Evolutionary conservation across 2,888 invertebrate species (phyloP).

Genomic region (Idaea aversata): DNA sequence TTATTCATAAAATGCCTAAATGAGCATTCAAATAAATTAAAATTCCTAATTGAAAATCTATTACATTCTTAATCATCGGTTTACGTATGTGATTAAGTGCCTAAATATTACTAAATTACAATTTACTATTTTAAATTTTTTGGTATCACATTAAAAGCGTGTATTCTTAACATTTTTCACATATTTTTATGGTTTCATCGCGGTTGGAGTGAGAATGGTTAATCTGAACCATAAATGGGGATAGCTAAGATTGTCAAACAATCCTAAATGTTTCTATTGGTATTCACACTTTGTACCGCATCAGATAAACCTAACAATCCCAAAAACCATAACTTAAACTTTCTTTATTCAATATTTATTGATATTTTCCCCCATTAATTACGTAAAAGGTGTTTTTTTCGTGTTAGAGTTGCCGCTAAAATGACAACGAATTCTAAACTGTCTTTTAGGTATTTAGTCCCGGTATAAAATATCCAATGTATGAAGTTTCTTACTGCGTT

Average conservation of each 20-base stretch:
- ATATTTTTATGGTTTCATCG: neutral
- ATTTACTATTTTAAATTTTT: neutral
- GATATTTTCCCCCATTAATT: conserved; percentile 30
- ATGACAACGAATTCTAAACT: conserved; percentile 14
- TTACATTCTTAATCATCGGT: neutral
- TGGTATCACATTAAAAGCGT: neutral
- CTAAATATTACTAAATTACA: conserved; percentile 1
- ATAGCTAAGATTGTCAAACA: neutral
- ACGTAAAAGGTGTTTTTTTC: conserved; percentile 32
- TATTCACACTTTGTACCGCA: neutral
- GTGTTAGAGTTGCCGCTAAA: conserved; percentile 46
- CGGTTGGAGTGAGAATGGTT: neutral
- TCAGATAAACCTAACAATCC: conserved; percentile 6
- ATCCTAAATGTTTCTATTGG: neutral
- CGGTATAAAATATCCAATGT: conserved; percentile 23
- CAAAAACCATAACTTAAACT: conserved; percentile 18
- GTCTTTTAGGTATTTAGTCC: conserved; percentile 7
- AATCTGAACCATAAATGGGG: neutral
- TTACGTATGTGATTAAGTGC: neutral
- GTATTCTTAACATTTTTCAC: neutral
- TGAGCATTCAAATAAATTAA: neutral
- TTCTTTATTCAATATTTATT: conserved; percentile 21
- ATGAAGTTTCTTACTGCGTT: conserved; percentile 32
- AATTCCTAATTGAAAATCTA: neutral
- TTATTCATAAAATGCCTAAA: neutral